Conservation (phyloP, 2,797 vertebrate genomes). For the Esox lucius region DNA sequence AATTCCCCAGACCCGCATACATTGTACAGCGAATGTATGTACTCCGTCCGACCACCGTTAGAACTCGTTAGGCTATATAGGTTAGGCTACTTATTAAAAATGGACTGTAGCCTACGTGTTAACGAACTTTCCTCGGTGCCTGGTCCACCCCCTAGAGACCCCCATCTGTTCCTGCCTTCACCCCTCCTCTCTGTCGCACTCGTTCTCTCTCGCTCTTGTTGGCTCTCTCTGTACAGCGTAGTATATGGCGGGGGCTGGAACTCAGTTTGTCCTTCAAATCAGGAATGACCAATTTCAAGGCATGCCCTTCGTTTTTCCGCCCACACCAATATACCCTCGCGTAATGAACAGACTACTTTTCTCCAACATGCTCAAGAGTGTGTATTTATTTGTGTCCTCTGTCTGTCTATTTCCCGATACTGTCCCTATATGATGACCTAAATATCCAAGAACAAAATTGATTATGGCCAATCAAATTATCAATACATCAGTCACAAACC, state of each 20-base stretch:
- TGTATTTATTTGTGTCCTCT: not conserved
- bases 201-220: not conserved
- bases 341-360: not conserved
- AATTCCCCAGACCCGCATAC: not conserved
- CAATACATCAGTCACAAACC: too few species aligned
- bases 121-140: not conserved
- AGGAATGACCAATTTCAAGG: slow-evolving; percentile 4
- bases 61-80: not conserved
- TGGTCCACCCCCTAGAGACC: not conserved
- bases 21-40: not conserved
- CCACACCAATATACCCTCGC: not conserved
- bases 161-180: not conserved
- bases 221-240: not conserved
- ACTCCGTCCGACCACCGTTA: not conserved
- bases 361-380: not conserved
- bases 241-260: not conserved
- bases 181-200: not conserved
- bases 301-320: not conserved
- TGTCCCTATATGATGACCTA: too few species aligned
- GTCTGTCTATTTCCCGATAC: too few species aligned
- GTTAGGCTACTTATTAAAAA: not conserved
- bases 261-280: slow-evolving; percentile 1
- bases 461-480: too few species aligned
- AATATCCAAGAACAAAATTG: too few species aligned
- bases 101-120: not conserved